Evolutionary conservation across 2,113 vertebrate genomes (phyloP), one percentile per base, ranked within the genome.

Genomic region (Anseranas semipalmata): DNA sequence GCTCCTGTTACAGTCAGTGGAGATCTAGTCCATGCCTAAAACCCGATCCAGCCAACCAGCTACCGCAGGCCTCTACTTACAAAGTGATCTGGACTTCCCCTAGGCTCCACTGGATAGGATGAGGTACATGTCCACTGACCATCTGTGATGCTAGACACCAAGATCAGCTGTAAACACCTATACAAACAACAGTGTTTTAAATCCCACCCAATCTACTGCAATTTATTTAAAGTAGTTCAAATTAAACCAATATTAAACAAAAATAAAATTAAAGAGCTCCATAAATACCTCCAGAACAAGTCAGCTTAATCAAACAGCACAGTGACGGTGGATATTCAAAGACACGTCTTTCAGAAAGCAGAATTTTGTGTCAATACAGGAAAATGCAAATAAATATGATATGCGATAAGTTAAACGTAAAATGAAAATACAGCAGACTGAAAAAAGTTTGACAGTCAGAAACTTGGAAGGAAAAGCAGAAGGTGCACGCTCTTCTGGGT

Each of bases 1-100:
- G n/a, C 8, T 85, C 45, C 55, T 24, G 6, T 25, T 74, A n/a
- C 0, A 86, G 67, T n/a, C 32, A 53, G 28, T 0, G 48, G 52
- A 80, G 87, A 18, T 45, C 0, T 7, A 45, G 22, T 39, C 67
- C 48, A 1, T 6, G 55, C 33, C 74, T 33, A 71, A 90, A 78
- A 50, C 3, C 8, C 0, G 2, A 7, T 30, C 39, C 11, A 7
- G 14, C 60, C 43, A 65, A 41, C 10, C 43, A 77, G 45, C 32
- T 53, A 6, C 76, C 43, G 59, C 41, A 45, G 46, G 4, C 3
- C 17, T 22, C 45, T 43, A 6, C 1, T n/a, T 59, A 2, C n/a
- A 70, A 32, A n/a, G 37, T 41, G 55, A 90, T 39, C 68, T 56
- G 33, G 77, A 32, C 39, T 37, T 25, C n/a, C 41, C 74, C n/a